Base-by-base conservation (phyloP, 1,140 invertebrate genomes). In the Cheumatopsyche charites region DNA sequence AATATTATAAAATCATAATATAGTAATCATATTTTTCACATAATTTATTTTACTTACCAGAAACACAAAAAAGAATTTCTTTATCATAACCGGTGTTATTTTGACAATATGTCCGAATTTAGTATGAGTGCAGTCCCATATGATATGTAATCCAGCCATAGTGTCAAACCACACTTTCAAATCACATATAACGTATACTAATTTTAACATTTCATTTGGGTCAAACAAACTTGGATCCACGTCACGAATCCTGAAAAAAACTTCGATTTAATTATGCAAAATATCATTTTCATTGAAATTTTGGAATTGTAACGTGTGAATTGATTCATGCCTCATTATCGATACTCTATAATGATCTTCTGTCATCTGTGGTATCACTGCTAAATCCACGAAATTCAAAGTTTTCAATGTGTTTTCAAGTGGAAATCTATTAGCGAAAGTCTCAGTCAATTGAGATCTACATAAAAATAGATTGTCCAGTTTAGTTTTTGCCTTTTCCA, bases 401-500 rank as follows among this genome's bases (percentile, higher is more conserved):
- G 21, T 25, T 9, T 23, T 2, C 29, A 9, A 0, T 36, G 12
- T n/a, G n/a, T n/a, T n/a, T 15, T 29, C 15, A 0, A 19, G 15
- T 58, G 23, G 9, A 55, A 11, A 45, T n/a, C 15, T 68, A 23
- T 43, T 55, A 1, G 12, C 41, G 23, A 62, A 70, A 45, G 26
- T 62, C 17, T 70, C 68, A 1, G 68, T 36, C 7, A 42, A 42
- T 62, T 25, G 5, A 21, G 68, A 13, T 45, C 23, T 70, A 11
- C 36, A 52, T 11, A 42, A 19, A 26, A 43, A 62, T 25, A 70
- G n/a, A 23, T 70, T 70, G 0, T 70, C 68, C 13, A 70, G 11
- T 62, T 70, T 70, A 1, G 13, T 29, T 45, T 70, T 70, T 6
- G 52, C 11, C 15, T 70, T 70, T 29, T 70, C 68, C 1, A 70